Conservation (phyloP, 2,797 vertebrate genomes). For the Telmatherina bonti region DNA sequence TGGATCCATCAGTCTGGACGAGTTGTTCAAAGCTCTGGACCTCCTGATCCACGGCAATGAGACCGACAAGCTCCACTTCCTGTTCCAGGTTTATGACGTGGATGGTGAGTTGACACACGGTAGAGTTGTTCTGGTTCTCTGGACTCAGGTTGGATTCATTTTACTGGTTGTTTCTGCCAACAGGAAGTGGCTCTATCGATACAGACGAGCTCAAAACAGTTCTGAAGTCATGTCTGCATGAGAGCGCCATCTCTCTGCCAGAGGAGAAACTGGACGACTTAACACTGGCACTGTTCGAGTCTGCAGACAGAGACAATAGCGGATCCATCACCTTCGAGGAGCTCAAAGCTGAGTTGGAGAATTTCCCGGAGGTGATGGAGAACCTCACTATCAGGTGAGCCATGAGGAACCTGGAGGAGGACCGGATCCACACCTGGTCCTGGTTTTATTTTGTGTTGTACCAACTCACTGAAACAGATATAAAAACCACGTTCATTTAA, state of each 20-base stretch:
- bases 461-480: no score
- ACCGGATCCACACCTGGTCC: no score
- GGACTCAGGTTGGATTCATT: neutral
- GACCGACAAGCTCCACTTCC: constrained; percentile 90
- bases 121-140: neutral
- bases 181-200: constrained; percentile 92
- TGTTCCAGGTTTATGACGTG: constrained; percentile 93
- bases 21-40: constrained; percentile 86
- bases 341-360: constrained; percentile 87
- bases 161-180: accelerated
- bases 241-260: constrained; percentile 89
- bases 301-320: constrained; percentile 87
- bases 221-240: constrained; percentile 87
- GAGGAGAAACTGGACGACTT: constrained; percentile 89
- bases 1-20: constrained; percentile 87
- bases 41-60: constrained; percentile 85
- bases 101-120: constrained; percentile 81
- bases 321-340: constrained; percentile 93
- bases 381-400: constrained; percentile 91
- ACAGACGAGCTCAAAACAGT: constrained; percentile 86
- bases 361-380: constrained; percentile 91
- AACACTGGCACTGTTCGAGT: constrained; percentile 88
- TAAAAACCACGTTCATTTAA: no score
- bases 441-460: no score
- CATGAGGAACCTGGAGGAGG: no score